These are phyloP conservation scores for Fulica atra DNA, from an alignment of 2,113 vertebrate genomes.

Conservation along the genomic window DNA sequence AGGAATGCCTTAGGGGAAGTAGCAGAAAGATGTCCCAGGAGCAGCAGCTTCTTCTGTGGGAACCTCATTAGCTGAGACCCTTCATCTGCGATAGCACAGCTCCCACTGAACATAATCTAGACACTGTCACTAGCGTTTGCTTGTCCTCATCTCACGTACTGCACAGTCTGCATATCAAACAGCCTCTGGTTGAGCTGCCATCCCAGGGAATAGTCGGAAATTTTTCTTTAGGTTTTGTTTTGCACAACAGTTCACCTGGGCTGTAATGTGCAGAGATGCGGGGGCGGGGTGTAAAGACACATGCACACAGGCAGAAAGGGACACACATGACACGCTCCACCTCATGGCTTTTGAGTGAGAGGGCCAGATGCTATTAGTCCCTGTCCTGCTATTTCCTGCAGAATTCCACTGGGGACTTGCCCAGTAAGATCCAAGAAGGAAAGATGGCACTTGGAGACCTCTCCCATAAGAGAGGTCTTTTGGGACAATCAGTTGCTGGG, in stretches of 20 bases:
- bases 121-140: neutral
- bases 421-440: neutral
- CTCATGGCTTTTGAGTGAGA: neutral
- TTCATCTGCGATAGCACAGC: neutral
- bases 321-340: neutral
- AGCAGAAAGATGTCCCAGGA: neutral
- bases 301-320: no score
- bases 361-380: neutral
- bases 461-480: neutral
- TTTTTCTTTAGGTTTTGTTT: neutral
- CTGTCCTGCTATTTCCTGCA: neutral
- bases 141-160: neutral
- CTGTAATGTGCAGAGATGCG: neutral
- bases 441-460: neutral
- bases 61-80: slow-evolving; percentile 17
- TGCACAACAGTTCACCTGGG: neutral
- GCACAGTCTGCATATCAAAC: neutral
- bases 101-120: neutral
- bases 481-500: neutral
- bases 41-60: neutral
- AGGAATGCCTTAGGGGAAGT: neutral
- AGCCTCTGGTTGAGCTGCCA: neutral
- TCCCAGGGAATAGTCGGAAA: neutral
- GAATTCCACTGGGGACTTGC: neutral
- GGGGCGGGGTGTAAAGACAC: no score